Percentiles rank a stretch among this genome's conserved stretches.
Evolutionary conservation across 2,113 vertebrate species (phyloP).

Genomic region (Paralichthys olivaceus): DNA sequence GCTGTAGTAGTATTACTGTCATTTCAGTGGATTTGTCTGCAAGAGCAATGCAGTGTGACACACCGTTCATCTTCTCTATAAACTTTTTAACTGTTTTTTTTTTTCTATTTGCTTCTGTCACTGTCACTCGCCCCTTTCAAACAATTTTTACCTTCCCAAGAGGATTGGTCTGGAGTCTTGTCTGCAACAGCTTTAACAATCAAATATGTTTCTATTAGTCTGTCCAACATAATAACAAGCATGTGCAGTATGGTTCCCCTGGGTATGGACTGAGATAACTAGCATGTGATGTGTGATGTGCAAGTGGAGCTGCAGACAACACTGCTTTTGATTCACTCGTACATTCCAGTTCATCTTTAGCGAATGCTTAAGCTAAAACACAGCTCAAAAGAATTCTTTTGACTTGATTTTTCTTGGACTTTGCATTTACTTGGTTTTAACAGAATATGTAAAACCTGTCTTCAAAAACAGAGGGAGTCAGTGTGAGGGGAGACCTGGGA

Average conservation of each 20-base stretch:
- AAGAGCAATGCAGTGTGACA: background rate
- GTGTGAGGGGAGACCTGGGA: slow-evolving; percentile 39
- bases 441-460: slow-evolving; percentile 12
- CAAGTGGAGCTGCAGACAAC: slow-evolving; percentile 1
- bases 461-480: slow-evolving; percentile 35
- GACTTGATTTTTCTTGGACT: background rate
- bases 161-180: background rate
- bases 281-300: background rate
- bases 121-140: background rate
- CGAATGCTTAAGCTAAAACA: background rate
- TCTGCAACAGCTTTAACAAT: background rate
- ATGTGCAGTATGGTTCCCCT: slow-evolving; percentile 8
- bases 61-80: slow-evolving; percentile 12
- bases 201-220: slow-evolving; percentile 4
- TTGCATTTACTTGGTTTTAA: slow-evolving; percentile 6
- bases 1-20: slow-evolving; percentile 4
- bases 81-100: slow-evolving; percentile 1
- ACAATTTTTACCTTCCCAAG: background rate
- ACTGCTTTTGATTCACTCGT: slow-evolving; percentile 1
- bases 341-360: slow-evolving; percentile 13
- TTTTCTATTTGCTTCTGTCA: background rate
- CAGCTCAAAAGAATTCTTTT: background rate
- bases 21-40: slow-evolving; percentile 4
- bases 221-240: slow-evolving; percentile 6
- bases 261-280: slow-evolving; percentile 12